Evolutionary conservation across 2,797 vertebrate species (phyloP).

Genomic region (Ciconia nigra): DNA sequence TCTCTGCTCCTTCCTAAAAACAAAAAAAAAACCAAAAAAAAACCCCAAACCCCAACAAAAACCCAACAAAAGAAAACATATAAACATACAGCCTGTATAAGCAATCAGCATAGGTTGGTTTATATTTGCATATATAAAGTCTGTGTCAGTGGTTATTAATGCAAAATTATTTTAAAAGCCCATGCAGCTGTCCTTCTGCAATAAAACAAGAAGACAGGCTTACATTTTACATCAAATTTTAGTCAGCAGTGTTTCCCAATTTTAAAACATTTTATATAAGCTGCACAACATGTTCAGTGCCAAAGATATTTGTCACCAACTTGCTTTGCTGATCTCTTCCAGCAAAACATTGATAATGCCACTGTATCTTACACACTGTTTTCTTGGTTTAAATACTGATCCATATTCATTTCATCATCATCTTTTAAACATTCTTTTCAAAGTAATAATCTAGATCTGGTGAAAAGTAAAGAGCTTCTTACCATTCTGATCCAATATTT

Average conservation of each 20-base stretch:
- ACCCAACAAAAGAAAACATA: background rate
- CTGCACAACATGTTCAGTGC: slow-evolving; percentile 11
- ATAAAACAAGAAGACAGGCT: background rate
- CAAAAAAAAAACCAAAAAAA: background rate
- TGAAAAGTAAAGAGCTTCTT: slow-evolving; percentile 65
- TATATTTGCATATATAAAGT: background rate
- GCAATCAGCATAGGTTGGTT: background rate
- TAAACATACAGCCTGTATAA: background rate
- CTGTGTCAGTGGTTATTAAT: background rate
- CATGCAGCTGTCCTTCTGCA: background rate
- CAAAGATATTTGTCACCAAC: slow-evolving; percentile 59
- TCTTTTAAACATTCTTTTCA: background rate
- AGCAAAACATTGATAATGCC: background rate
- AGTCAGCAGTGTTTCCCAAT: background rate
- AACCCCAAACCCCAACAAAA: background rate
- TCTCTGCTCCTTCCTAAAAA: background rate
- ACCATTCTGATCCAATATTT: slow-evolving; percentile 70
- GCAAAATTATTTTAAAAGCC: background rate
- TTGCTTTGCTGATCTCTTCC: slow-evolving; percentile 18
- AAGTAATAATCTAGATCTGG: background rate
- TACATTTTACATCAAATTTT: background rate
- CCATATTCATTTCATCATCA: slow-evolving; percentile 12
- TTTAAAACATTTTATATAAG: slow-evolving; percentile 49
- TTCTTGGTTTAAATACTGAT: background rate
- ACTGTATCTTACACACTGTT: background rate